phyloP scores from a whole-genome alignment of 2,888 invertebrate species.

The Diloba caeruleocephala region DNA sequence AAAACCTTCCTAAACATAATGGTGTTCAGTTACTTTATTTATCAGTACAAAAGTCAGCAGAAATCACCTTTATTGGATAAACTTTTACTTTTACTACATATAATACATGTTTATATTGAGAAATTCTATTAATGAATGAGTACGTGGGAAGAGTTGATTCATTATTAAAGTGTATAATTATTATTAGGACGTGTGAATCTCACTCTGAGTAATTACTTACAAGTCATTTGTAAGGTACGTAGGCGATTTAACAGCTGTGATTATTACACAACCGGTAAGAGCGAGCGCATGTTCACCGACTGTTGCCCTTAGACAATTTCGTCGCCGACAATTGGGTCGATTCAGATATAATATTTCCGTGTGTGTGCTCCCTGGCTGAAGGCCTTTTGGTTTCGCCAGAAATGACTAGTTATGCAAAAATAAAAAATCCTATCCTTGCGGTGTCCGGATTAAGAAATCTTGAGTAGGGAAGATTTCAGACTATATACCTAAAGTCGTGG shows the following conservation, averaged over 20 bases:
- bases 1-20: conserved; percentile 12
- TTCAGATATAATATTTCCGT: too few relatives aligned
- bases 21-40: conserved; percentile 10
- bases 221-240: conserved; percentile 43
- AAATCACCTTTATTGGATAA: conserved; percentile 12
- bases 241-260: conserved; percentile 34
- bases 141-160: conserved; percentile 49
- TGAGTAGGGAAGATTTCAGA: conserved; percentile 11
- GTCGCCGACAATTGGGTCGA: conserved; percentile 16
- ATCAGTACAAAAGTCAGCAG: conserved; percentile 21
- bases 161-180: conserved; percentile 46
- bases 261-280: conserved; percentile 33
- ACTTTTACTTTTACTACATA: conserved; percentile 18
- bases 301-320: conserved; percentile 18
- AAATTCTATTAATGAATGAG: conserved; percentile 29
- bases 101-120: conserved; percentile 30
- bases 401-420: too few relatives aligned
- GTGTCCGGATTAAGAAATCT: too few relatives aligned
- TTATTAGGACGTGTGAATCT: conserved; percentile 53
- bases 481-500: too few relatives aligned
- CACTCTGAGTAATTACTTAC: conserved; percentile 45
- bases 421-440: too few relatives aligned
- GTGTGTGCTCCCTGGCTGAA: too few relatives aligned
- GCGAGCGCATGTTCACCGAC: conserved; percentile 10
- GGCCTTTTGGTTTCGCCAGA: too few relatives aligned